Evolutionary conservation across 2,113 vertebrate genomes (phyloP), one percentile per base, ranked within the genome.

Genomic region (Jaculus jaculus): DNA sequence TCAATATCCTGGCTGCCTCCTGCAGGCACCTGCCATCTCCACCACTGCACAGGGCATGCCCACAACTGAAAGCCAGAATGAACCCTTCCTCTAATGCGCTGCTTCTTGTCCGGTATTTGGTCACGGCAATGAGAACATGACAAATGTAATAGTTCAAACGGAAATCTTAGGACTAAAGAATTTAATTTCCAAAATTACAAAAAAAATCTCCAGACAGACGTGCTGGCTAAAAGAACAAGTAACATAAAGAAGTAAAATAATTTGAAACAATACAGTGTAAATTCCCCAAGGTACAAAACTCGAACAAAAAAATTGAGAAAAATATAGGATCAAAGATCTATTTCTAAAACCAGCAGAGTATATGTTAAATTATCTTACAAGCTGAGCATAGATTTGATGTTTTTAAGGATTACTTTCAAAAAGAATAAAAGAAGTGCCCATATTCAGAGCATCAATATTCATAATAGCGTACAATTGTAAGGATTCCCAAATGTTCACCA

Each of bases 151-250:
- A 71, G 3, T 4, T 90, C 28, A 79, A 37, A 66, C 72, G 30
- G 54, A 93, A 47, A 91, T 72, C 85, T 39, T 89, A 77, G 54
- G n/a, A 79, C 3, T 81, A 72, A 88, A 85, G 20, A 71, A 13
- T 39, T 16, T 2, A 89, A 74, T 93, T 84, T 72, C 11, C 66
- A 32, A 39, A 91, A 84, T 47, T 20, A 68, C 30, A 83, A 68
- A 83, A 68, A 69, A 47, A 65, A n/a, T 69, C 54, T 77, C 42
- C 88, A 30, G 18, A 16, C 81, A 51, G 13, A 75, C 6, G 24
- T 47, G 28, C 54, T 30, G 77, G 34, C n/a, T 2, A 72, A 90
- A 91, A 84, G 37, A 7, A 39, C 18, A 86, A 30, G 21, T 66
- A 51, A 68, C 42, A 65, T 11, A 84, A 80, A 72, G 74, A 37